Evolutionary conservation across 2,797 vertebrate genomes (phyloP), one percentile per base, ranked within the genome.

Genomic region (Agapornis canus): DNA sequence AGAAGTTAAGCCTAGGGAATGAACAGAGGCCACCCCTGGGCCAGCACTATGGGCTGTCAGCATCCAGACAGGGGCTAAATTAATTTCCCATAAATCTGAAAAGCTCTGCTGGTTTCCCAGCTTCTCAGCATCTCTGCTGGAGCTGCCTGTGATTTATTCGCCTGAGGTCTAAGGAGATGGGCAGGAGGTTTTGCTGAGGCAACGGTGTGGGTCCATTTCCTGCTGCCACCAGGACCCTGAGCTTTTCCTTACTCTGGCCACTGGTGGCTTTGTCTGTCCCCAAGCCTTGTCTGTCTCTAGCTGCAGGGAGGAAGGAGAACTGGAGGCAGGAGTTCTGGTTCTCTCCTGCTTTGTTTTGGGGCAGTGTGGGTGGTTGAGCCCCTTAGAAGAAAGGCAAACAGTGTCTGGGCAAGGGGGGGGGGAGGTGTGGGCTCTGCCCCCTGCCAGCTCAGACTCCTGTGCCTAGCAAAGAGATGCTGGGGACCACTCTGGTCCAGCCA

Each of bases 1-100:
- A 2, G 21, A 68, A 54, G 37, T 61, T 47, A 69, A 89, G 31
- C 26, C 3, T 15, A 25, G 25, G 14, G 18, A 37, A n/a, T 61
- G 73, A 56, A 35, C 21, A 22, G 65, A 63, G 32, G 20, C 23
- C 47, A n/a, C 48, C 66, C 42, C 42, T 31, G 19, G 59, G n/a
- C 64, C 56, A 63, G 52, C 35, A 60, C 13, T 17, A 22, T 4
- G 27, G 47, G 42, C 40, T 86, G 48, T 51, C 79, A 83, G 69
- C 15, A 18, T 40, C 64, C 48, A 77, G 79, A 82, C 15, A 45
- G n/a, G 37, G 45, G 37, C 42, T 64, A 70, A 68, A 35, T 64
- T 85, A 22, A 63, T 77, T 64, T 64, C 76, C 72, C 56, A 48
- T 40, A 77, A 88, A 86, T 80, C 80, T 49, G 68, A 65, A 68